These are phyloP conservation scores for Amphilophus citrinellus DNA, from an alignment of 2,113 vertebrate species.

Conservation along the genomic window DNA sequence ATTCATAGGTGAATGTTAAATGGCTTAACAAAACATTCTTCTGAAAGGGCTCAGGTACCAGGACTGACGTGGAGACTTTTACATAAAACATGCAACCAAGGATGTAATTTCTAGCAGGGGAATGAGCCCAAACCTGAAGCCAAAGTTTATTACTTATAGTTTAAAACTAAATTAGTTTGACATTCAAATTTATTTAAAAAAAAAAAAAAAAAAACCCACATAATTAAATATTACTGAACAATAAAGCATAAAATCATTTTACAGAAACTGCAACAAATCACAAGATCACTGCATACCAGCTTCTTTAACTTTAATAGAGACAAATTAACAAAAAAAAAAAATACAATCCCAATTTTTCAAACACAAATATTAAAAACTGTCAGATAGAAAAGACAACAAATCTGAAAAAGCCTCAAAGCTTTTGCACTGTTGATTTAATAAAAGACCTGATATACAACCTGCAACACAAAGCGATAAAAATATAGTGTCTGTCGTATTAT, in stretches of 20 bases:
- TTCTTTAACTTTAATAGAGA: constrained; percentile 65
- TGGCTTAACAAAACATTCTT: too few species aligned
- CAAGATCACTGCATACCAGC: constrained; percentile 20
- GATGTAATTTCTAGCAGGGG: too few species aligned
- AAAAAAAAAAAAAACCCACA: too few species aligned
- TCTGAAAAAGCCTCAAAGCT: constrained; percentile 44
- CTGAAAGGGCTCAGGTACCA: too few species aligned
- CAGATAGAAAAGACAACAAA: constrained; percentile 68
- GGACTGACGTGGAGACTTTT: too few species aligned
- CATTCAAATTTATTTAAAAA: too few species aligned
- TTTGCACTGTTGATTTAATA: constrained; percentile 63
- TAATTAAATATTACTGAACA: too few species aligned
- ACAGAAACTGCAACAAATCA: constrained; percentile 27
- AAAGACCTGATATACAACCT: constrained; percentile 73
- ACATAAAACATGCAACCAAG: too few species aligned
- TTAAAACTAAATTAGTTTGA: too few species aligned
- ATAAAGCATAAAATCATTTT: background rate
- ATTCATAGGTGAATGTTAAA: too few species aligned
- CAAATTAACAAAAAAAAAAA: constrained; percentile 53
- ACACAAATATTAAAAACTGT: constrained; percentile 67
- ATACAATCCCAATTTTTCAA: constrained; percentile 44
- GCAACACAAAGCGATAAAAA: constrained; percentile 74
- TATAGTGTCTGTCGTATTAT: constrained; percentile 53
- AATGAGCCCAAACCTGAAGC: too few species aligned
- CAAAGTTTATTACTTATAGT: too few species aligned